Evolutionary conservation across 2,113 vertebrate genomes (phyloP), one percentile per base, ranked within the genome.

Genomic region (Myrmecobius fasciatus): DNA sequence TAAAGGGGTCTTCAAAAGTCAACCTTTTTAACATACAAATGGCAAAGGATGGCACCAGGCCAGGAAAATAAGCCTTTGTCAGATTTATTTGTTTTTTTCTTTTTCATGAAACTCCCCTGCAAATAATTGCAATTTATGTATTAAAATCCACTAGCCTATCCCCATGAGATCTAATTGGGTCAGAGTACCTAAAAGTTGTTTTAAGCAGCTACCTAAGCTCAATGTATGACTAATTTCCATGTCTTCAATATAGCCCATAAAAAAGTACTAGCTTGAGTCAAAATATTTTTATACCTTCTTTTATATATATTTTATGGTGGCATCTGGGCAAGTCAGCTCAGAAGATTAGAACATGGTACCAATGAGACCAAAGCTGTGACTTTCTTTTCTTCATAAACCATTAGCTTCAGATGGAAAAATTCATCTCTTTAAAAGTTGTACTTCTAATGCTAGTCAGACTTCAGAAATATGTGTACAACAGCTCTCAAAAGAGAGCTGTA

Each of bases 401-500:
- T 94, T 94, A 96, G 67, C 49, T 95, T 95, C 60, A 67, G 53
- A 95, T 89, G 90, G 90, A 95, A 52, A 97, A 97, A 96, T 93
- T 67, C 91, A 92, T 52, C 88, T 92, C 89, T 93, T 8, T 60
- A 49, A 89, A 52, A 94, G 31, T 93, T 83, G 52, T 25, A 93
- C 52, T 93, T 93, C 56, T 46, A 94, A 92, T 75, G 20, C 36
- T 60, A 91, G 43, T 24, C 92, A 92, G 28, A 90, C 53, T 28
- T 52, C n/a, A 36, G 48, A 89, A 96, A 96, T 93, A 53, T 83
- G 36, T 53, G 92, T 46, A 26, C 56, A 91, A 93, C 25, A 43
- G n/a, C 92, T 9, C 91, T 94, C 91, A 90, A n/a, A 46, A 60
- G 56, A 90, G 28, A 75, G 92, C 93, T 93, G 89, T 94, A 75